phyloP scores from a whole-genome alignment of 2,797 vertebrate species.

The Phoeniculus purpureus region DNA sequence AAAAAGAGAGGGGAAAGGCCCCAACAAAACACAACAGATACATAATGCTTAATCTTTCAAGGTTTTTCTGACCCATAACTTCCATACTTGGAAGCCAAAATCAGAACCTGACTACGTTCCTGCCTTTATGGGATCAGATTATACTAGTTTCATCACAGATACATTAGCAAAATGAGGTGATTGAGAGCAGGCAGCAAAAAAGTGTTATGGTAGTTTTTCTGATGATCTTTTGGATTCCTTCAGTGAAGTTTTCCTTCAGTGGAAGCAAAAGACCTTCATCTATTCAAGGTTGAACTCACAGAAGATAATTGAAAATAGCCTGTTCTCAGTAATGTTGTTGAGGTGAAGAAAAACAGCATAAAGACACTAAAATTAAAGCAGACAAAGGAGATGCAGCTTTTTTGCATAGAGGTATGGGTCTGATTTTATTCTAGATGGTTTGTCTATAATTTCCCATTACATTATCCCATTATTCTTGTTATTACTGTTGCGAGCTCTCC shows the following conservation, averaged over 20 bases:
- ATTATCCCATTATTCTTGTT: neutral
- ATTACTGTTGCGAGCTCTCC: neutral
- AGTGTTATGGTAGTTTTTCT: no score
- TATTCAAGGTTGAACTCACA: neutral
- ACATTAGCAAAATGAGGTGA: neutral
- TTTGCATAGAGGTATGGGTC: neutral
- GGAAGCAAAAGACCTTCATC: neutral
- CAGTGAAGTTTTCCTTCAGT: neutral
- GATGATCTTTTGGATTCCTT: no score
- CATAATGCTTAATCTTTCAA: neutral
- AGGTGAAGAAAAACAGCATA: neutral
- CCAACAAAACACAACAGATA: neutral
- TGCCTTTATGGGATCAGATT: neutral
- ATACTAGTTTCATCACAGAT: neutral
- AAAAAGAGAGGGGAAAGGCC: fast-evolving
- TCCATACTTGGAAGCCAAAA: neutral
- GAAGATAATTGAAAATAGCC: neutral
- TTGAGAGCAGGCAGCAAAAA: neutral
- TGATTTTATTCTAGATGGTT: neutral
- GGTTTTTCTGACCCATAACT: neutral
- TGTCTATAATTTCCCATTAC: neutral
- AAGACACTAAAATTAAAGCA: neutral
- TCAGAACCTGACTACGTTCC: neutral
- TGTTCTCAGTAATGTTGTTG: neutral
- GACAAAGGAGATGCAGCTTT: neutral